These are phyloP conservation scores for Cotesia vestalis DNA, from an alignment of 1,140 invertebrate species.

Conservation along the genomic window DNA sequence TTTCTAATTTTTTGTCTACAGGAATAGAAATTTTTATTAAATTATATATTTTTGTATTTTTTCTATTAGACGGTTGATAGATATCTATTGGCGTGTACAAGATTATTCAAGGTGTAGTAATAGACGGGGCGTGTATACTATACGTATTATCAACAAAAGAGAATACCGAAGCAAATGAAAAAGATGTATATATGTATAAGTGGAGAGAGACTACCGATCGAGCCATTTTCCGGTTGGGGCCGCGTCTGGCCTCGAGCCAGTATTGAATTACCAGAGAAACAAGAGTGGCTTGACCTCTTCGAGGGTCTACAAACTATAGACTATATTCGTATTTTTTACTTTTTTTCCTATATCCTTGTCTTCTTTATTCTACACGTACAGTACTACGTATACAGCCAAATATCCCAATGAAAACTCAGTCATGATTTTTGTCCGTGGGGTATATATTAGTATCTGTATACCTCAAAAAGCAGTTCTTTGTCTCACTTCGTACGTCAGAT, in stretches of 20 bases:
- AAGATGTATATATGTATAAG: constrained; percentile 1
- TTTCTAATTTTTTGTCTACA: neutral
- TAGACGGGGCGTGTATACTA: constrained; percentile 1
- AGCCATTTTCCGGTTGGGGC: constrained; percentile 36
- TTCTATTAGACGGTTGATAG: constrained; percentile 4
- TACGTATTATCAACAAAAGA: neutral
- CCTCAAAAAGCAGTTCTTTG: neutral
- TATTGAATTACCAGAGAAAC: constrained; percentile 49
- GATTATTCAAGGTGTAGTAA: constrained; percentile 19
- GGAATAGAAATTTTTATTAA: neutral
- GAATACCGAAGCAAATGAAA: constrained; percentile 17
- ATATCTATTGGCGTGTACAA: neutral
- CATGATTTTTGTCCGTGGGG: neutral
- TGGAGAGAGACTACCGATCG: constrained; percentile 22
- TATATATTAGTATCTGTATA: neutral
- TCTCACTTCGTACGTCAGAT: neutral
- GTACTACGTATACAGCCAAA: too few relatives aligned
- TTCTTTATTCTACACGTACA: neutral
- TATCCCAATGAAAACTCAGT: neutral
- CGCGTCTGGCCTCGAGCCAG: constrained; percentile 48
- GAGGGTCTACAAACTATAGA: constrained; percentile 20
- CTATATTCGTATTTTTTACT: neutral
- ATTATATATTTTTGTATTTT: constrained; percentile 12
- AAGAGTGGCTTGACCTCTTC: constrained; percentile 37
- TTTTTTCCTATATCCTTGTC: constrained; percentile 11